Evolutionary conservation across 2,113 vertebrate genomes (phyloP), one percentile per base, ranked within the genome.

Genomic region (Junco hyemalis): DNA sequence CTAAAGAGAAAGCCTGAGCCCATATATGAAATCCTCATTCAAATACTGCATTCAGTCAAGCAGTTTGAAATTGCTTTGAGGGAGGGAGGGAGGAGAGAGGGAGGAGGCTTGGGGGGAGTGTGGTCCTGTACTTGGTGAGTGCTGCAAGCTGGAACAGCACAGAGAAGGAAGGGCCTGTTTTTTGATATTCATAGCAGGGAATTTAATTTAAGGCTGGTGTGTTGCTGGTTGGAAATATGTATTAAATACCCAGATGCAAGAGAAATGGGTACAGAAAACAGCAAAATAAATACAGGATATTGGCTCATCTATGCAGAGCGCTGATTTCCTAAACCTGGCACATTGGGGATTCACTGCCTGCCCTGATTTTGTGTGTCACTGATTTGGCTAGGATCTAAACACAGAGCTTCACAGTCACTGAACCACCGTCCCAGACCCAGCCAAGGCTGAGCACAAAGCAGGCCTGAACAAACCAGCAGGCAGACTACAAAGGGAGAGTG

Each of bases 391-490:
- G 95, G 94, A 96, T 93, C 81, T 95, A 96, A 97, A 71, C 73
- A 93, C 90, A 92, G 87, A 94, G 88, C 90, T 95, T 88, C 86
- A 47, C 86, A 94, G 90, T 82, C 79, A 93, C 42, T 93, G 95
- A 97, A 83, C 84, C 84, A 87, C 85, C 44, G 78, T 95, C 82
- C 92, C 93, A 95, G 95, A 93, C 81, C 44, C 84, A 96, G 96
- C 95, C 97, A 97, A 97, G 73, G 88, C 93, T 95, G 93, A 96
- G 94, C 90, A 97, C 93, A 97, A 95, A 97, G 87, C 53, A 61
- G 88, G 89, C 71, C 86, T 95, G 96, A 97, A 92, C 63, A 71
- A 97, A 96, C 57, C 97, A 96, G 95, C 85, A 13, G 95, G 96
- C 77, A 94, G 84, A 94, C 87, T 63, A 96, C 94, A 89, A 94